A percentile compares a stretch with the other conserved stretches of the same genome.
Evolutionary conservation across 2,113 vertebrate species (phyloP).

Genomic region (Piprites chloris): DNA sequence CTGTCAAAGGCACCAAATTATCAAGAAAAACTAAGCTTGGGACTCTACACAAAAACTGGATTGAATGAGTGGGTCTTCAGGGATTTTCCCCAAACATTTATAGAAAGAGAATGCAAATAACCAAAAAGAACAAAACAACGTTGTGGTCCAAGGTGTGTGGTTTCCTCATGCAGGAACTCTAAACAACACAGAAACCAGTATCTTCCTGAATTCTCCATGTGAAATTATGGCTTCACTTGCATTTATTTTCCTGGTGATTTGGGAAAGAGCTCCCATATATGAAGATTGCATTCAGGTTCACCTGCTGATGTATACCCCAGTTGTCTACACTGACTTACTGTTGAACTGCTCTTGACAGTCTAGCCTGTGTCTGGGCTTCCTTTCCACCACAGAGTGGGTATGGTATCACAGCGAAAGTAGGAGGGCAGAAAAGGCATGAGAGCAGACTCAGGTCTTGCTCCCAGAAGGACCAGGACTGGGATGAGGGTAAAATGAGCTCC

Average conservation of each 20-base stretch:
- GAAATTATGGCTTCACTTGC: not conserved
- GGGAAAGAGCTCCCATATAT: not conserved
- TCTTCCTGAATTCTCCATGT: not conserved
- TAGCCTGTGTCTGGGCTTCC: not conserved
- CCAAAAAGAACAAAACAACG: not conserved
- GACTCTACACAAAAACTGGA: not conserved
- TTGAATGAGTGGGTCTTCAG: not conserved
- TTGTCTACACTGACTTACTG: not conserved
- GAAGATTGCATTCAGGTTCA: not conserved
- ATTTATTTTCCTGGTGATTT: not conserved
- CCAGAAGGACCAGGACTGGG: not conserved
- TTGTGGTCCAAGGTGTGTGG: not conserved
- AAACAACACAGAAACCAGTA: not conserved
- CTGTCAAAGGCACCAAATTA: not conserved
- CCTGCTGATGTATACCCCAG: not conserved
- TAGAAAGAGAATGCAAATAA: not conserved
- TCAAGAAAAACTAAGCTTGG: not conserved
- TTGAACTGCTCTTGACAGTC: not conserved
- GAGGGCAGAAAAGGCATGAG: not conserved
- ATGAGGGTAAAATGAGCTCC: not conserved
- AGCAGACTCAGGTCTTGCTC: not conserved
- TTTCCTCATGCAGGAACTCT: not conserved
- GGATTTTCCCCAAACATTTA: not conserved
- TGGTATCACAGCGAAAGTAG: not conserved
- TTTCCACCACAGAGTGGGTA: not conserved